These are phyloP conservation scores for Poeciliopsis retropinna DNA, from an alignment of 2,113 vertebrate species.

Conservation along the genomic window DNA sequence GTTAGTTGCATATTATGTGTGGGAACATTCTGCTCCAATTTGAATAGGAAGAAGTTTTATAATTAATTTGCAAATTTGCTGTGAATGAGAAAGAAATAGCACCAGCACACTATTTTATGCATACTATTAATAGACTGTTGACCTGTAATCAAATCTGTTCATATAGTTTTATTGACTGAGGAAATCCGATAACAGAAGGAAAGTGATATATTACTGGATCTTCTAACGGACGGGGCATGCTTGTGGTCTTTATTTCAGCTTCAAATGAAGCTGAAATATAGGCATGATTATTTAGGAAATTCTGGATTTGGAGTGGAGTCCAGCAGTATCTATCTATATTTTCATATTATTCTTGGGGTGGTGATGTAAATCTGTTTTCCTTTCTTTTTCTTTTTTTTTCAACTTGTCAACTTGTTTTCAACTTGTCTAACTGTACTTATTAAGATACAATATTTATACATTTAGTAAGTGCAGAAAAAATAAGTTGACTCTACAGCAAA, in stretches of 20 bases:
- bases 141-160: slow-evolving; percentile 36
- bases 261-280: slow-evolving; percentile 73
- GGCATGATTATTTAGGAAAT: slow-evolving; percentile 50
- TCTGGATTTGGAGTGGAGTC: slow-evolving; percentile 10
- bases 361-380: no score
- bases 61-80: slow-evolving; percentile 61
- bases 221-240: slow-evolving; percentile 23
- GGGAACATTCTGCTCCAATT: slow-evolving; percentile 31
- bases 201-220: slow-evolving; percentile 54
- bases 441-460: no score
- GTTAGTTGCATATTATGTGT: no score
- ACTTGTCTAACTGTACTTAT: no score
- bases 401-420: no score
- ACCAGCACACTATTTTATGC: slow-evolving; percentile 20
- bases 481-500: no score
- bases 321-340: no score
- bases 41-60: slow-evolving; percentile 31
- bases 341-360: no score
- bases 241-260: slow-evolving; percentile 63
- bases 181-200: slow-evolving; percentile 42
- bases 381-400: no score
- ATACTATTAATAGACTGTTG: slow-evolving; percentile 44
- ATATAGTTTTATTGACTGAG: slow-evolving; percentile 16
- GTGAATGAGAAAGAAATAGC: slow-evolving; percentile 52
- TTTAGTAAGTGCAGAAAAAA: no score